These are phyloP conservation scores for Chelon auratus DNA, from an alignment of 2,797 vertebrate genomes.

Conservation along the genomic window DNA sequence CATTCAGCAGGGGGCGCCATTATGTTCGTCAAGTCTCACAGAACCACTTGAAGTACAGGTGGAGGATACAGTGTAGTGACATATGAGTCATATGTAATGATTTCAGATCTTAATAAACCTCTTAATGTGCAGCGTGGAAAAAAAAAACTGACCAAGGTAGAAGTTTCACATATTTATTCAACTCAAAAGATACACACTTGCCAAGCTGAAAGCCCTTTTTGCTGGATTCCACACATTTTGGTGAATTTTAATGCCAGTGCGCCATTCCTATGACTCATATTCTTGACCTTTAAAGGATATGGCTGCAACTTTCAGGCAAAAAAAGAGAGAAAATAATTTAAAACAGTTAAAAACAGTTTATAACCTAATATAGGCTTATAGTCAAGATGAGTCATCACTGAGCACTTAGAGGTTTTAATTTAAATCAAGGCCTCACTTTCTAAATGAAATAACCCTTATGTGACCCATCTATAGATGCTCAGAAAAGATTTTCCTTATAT, in stretches of 20 bases:
- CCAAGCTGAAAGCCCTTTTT: background rate
- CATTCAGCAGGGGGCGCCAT: slow-evolving; percentile 31
- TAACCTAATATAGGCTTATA: slow-evolving; percentile 58
- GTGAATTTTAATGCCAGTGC: background rate
- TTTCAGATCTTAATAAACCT: background rate
- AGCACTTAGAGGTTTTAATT: background rate
- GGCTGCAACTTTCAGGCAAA: slow-evolving; percentile 7
- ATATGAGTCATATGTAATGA: background rate
- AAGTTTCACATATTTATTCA: slow-evolving; percentile 51
- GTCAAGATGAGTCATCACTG: slow-evolving; percentile 15
- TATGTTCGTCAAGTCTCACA: too few species aligned
- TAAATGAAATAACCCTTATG: too few species aligned
- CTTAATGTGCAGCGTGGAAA: background rate
- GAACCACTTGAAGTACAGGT: fast-evolving
- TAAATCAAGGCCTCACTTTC: background rate
- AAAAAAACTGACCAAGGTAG: background rate
- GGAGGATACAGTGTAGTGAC: background rate
- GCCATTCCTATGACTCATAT: background rate
- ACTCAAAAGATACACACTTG: slow-evolving; percentile 21
- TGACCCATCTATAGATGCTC: too few species aligned
- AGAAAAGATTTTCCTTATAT: background rate
- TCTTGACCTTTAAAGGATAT: slow-evolving; percentile 5
- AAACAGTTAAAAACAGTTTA: slow-evolving; percentile 13
- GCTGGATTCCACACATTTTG: slow-evolving; percentile 9
- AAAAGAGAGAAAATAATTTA: slow-evolving; percentile 9